phyloP scores from a whole-genome alignment of 2,888 invertebrate genomes.

The Chrysodeixis includens region DNA sequence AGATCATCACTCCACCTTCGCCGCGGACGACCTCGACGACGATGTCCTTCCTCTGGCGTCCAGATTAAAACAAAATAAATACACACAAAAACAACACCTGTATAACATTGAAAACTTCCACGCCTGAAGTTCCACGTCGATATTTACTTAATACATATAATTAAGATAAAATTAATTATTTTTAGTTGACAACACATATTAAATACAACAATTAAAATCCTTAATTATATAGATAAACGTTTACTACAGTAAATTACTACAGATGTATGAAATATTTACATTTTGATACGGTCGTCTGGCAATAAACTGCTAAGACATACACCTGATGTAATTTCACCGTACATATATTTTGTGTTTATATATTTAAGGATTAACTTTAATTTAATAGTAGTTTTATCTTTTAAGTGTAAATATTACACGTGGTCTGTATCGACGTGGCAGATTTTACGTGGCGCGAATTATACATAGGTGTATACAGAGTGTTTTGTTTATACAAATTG shows the following conservation, averaged over 20 bases:
- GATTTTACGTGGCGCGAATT: not conserved
- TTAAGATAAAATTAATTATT: no score
- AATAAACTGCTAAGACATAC: not conserved
- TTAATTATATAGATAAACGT: no score
- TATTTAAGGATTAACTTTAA: not conserved
- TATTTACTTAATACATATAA: no score
- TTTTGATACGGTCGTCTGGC: not conserved
- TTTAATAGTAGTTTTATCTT: not conserved
- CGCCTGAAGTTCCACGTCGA: no score
- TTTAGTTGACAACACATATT: not conserved
- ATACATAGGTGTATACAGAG: not conserved
- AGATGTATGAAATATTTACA: not conserved
- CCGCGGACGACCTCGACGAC: no score
- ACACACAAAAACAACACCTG: not conserved
- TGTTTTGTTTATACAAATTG: not conserved
- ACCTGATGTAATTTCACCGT: not conserved
- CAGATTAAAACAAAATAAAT: not conserved
- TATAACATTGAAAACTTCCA: no score
- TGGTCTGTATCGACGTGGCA: not conserved
- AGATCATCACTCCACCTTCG: no score
- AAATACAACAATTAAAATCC: not conserved
- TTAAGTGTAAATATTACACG: not conserved
- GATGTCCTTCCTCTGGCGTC: no score
- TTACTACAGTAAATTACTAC: not conserved
- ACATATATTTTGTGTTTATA: no score